These are phyloP conservation scores for Dromiciops gliroides DNA, from an alignment of 2,113 vertebrate species.

Conservation along the genomic window DNA sequence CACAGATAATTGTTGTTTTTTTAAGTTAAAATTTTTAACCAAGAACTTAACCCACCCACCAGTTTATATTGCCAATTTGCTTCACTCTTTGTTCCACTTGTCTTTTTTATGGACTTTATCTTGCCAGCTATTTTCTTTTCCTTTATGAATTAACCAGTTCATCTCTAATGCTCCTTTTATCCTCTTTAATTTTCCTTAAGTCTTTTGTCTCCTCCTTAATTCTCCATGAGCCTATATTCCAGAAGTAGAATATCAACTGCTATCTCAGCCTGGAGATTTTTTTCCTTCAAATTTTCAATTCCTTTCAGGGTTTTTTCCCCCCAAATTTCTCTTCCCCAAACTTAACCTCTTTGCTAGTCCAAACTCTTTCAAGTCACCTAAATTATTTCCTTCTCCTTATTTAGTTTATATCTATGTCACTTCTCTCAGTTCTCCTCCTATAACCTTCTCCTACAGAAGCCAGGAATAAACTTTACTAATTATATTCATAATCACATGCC, in stretches of 20 bases:
- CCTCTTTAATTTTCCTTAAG: background rate
- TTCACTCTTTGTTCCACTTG: background rate
- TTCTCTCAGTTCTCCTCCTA: background rate
- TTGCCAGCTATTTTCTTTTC: background rate
- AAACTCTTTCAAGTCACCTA: background rate
- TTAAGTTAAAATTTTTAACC: background rate
- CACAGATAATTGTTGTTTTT: too few relatives aligned
- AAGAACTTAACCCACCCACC: background rate
- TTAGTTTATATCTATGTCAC: background rate
- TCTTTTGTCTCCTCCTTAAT: background rate
- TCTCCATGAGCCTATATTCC: background rate
- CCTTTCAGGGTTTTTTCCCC: background rate
- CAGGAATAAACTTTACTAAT: background rate
- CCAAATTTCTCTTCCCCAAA: background rate
- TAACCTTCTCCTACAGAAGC: background rate
- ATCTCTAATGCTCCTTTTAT: background rate
- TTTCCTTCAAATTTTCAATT: background rate
- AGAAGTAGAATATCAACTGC: background rate
- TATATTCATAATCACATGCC: background rate
- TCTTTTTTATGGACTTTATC: background rate
- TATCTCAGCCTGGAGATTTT: background rate
- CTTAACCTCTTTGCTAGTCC: background rate
- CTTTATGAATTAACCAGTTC: background rate
- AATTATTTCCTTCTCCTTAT: background rate
- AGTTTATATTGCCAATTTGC: background rate